Evolutionary conservation across 2,797 vertebrate species (phyloP).

Genomic region (Oreochromis grahami): DNA sequence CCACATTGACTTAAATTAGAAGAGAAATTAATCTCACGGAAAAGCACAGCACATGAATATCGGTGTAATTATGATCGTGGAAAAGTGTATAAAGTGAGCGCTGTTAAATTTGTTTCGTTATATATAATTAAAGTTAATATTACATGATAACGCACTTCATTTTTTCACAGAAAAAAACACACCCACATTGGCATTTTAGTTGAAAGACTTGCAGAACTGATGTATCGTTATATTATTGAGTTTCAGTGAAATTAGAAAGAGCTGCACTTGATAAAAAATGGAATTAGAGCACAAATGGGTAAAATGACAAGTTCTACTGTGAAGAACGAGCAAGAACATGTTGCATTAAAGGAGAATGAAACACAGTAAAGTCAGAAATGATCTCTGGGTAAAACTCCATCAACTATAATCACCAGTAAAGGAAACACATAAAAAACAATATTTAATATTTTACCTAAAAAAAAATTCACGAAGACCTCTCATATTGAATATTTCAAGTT

Average conservation of each 20-base stretch:
- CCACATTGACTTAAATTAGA: neutral
- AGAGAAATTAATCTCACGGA: slow-evolving; percentile 8
- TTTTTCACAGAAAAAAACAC: neutral
- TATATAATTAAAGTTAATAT: neutral
- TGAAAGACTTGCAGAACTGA: neutral
- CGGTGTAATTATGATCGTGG: neutral
- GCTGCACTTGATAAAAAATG: neutral
- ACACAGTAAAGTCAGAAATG: neutral
- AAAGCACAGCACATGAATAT: neutral
- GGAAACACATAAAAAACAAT: neutral
- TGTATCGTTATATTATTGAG: neutral
- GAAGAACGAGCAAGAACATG: neutral
- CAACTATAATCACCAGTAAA: neutral
- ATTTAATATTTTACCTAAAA: neutral
- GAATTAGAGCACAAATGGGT: neutral
- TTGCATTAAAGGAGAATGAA: neutral
- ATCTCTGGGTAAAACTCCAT: neutral
- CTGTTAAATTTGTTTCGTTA: neutral
- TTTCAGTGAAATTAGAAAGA: neutral
- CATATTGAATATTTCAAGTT: neutral
- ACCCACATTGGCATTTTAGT: neutral
- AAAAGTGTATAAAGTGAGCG: neutral
- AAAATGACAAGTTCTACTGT: neutral
- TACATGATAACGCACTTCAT: neutral
- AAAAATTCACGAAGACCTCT: neutral